phyloP scores from a whole-genome alignment of 2,888 invertebrate genomes.

The Clanis bilineata region DNA sequence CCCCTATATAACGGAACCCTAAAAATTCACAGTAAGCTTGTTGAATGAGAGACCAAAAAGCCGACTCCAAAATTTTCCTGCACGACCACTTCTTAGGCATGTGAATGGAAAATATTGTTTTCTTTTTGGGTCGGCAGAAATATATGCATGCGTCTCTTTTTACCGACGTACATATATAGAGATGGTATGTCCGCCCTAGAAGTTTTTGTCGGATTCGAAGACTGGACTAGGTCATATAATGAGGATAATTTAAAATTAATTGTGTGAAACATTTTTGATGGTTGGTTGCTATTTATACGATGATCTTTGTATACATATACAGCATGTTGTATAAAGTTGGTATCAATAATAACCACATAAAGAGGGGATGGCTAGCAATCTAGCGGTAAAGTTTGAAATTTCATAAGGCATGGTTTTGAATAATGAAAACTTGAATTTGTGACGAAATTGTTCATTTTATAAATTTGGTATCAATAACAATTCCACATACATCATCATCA shows the following conservation, averaged over 20 bases:
- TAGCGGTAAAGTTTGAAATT: no score
- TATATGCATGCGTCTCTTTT: constrained; percentile 1
- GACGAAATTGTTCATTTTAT: no score
- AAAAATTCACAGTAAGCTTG: constrained; percentile 21
- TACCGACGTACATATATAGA: neutral
- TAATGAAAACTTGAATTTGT: no score
- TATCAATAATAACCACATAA: no score
- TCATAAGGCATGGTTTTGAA: no score
- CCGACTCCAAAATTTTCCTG: constrained; percentile 28
- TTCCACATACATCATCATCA: no score
- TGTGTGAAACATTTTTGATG: neutral
- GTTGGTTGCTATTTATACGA: no score
- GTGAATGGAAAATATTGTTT: constrained; percentile 53
- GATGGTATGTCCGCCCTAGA: neutral
- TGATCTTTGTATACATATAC: no score
- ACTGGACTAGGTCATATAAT: neutral
- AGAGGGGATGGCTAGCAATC: no score
- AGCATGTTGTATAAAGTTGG: no score
- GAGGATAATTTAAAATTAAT: neutral
- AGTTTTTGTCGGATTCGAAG: neutral
- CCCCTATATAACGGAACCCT: constrained; percentile 18
- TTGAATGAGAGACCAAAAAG: constrained; percentile 15
- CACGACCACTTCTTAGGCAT: constrained; percentile 31
- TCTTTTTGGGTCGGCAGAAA: constrained; percentile 24
- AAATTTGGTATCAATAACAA: no score